A percentile compares a stretch with the other conserved stretches of the same genome.
phyloP scores from a whole-genome alignment of 1,140 invertebrate genomes.

The Hestina assimilis region DNA sequence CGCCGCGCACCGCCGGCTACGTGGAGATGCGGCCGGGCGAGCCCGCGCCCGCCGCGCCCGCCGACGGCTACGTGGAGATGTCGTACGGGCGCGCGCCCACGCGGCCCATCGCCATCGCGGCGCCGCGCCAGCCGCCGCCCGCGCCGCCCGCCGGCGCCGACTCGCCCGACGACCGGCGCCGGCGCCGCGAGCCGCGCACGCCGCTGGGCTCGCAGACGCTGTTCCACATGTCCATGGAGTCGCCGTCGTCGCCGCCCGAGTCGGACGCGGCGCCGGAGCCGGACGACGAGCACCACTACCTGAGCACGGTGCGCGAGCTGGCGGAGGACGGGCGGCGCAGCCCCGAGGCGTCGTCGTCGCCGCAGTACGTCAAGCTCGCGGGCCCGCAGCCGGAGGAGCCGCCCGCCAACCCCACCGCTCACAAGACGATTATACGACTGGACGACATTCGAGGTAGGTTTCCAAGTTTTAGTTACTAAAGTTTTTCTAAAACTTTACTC shows the following conservation, averaged over 20 bases:
- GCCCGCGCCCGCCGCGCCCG: conserved; percentile 12
- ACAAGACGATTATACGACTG: conserved; percentile 32
- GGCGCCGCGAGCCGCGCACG: conserved; percentile 29
- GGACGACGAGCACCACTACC: conserved; percentile 42
- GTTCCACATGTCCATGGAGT: conserved; percentile 54
- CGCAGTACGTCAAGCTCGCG: too few species aligned
- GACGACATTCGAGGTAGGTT: conserved; percentile 32
- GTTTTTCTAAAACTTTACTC: too few species aligned
- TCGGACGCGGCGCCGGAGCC: conserved; percentile 20
- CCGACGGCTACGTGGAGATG: conserved; percentile 56
- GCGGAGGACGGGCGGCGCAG: conserved; percentile 46
- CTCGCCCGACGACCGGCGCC: conserved; percentile 31
- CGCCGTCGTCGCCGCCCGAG: conserved; percentile 42
- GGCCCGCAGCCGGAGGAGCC: conserved; percentile 23
- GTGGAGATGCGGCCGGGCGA: not conserved
- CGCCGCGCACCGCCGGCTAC: conserved; percentile 4
- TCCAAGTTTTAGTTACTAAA: not conserved
- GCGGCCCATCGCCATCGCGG: conserved; percentile 38
- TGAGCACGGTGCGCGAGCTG: conserved; percentile 55
- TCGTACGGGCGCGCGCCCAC: conserved; percentile 42
- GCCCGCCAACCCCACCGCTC: conserved; percentile 40
- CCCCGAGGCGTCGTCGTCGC: conserved; percentile 25
- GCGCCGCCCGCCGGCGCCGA: conserved; percentile 7
- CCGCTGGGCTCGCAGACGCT: conserved; percentile 50
- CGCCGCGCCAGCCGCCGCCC: conserved; percentile 28